Base-by-base conservation (phyloP, 2,113 vertebrate genomes). In the Taurulus bubalis region DNA sequence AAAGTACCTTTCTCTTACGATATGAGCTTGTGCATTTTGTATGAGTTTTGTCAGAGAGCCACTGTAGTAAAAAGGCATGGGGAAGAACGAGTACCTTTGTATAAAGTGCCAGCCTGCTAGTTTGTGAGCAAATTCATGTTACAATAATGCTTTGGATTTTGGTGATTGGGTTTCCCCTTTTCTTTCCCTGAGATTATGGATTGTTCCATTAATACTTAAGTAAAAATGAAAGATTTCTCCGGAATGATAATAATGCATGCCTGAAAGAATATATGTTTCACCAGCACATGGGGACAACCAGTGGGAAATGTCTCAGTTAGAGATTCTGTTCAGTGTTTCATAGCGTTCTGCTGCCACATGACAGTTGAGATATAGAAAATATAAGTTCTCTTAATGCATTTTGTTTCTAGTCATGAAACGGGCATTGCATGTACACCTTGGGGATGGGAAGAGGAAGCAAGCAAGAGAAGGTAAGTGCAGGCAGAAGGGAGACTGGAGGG, bases 381-480 rank as follows among this genome's bases (percentile, higher is more conserved):
- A 93, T 47, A 95, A 90, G 86, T 91, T 86, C 88, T 94, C 89
- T 92, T 96, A 94, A 95, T 94, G 75, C 85, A 84, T 93, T 92
- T 96, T 91, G 95, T 95, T 93, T 95, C 92, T 94, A 93, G 85
- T 87, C 90, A 94, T 90, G 86, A 95, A 95, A 95, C 80, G 92
- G 85, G 84, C 89, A 95, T 95, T 88, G 90, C 94, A 94, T 90
- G 88, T 87, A 86, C 73, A 95, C 92, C 94, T 95, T 91, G 53
- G 92, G 90, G 93, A 94, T 22, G 40, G 63, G 18, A 75, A 75
- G 40, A 66, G 38, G 30, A 16, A 16, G 26, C 6, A 32, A 22
- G 80, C 24, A 79, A 9, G 47, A 53, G 65, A 40, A 49, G 45
- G 56, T 63, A 73, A 45, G 77, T 88, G 93, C 77, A 53, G 51